Percentiles rank a stretch among this genome's conserved stretches.
Evolutionary conservation across 2,113 vertebrate genomes (phyloP).

Genomic region (Anhinga anhinga): DNA sequence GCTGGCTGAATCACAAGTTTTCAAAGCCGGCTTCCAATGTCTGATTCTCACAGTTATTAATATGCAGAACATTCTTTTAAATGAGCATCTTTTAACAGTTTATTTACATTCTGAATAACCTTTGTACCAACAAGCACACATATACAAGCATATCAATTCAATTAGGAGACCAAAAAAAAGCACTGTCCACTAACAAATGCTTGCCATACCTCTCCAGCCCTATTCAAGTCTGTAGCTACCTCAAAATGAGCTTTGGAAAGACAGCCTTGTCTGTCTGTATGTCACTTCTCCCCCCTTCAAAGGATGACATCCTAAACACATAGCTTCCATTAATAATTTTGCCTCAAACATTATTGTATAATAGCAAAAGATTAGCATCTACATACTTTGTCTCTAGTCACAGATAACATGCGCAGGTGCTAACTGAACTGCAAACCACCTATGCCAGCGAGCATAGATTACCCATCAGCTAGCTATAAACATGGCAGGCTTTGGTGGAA

Average conservation of each 20-base stretch:
- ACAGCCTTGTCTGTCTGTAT: not conserved
- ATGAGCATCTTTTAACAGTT: not conserved
- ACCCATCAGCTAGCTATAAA: not conserved
- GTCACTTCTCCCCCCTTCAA: not conserved
- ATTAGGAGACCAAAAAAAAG: not conserved
- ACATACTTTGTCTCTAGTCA: not conserved
- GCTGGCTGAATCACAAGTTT: not conserved
- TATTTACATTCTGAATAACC: not conserved
- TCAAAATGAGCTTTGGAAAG: not conserved
- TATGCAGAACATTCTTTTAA: not conserved
- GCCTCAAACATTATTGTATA: not conserved
- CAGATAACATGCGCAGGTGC: rapidly evolving
- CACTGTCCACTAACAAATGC: not conserved
- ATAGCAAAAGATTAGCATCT: not conserved
- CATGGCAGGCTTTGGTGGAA: not conserved
- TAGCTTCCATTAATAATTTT: not conserved
- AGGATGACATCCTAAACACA: not conserved
- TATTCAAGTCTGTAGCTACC: not conserved
- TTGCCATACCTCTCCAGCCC: not conserved
- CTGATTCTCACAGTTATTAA: not conserved
- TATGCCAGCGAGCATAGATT: not conserved
- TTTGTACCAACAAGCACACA: not conserved
- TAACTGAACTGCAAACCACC: not conserved
- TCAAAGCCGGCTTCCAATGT: not conserved
- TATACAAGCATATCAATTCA: not conserved